These are phyloP conservation scores for Conger conger DNA, from an alignment of 2,113 vertebrate genomes.

Conservation along the genomic window DNA sequence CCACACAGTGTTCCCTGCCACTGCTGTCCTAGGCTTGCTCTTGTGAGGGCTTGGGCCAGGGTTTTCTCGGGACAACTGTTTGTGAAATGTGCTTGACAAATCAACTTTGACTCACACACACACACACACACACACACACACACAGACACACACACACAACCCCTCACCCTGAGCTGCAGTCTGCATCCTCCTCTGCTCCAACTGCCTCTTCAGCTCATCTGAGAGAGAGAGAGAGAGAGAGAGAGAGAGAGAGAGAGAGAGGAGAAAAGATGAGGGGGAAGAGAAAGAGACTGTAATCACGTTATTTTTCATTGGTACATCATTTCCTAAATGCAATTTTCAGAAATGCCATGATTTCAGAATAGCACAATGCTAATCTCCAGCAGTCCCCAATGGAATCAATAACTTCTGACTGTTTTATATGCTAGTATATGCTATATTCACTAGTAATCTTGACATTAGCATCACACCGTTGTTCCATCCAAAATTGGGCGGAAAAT, in stretches of 20 bases:
- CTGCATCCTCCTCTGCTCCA: conserved; percentile 78
- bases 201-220: conserved; percentile 83
- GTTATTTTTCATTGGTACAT: neutral
- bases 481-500: neutral
- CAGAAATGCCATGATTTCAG: neutral
- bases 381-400: neutral
- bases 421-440: too few relatives aligned
- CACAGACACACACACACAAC: too few relatives aligned
- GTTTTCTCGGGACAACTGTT: too few relatives aligned
- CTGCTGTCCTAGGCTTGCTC: too few relatives aligned
- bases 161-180: conserved; percentile 81
- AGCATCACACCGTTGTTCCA: too few relatives aligned
- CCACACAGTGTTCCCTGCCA: too few relatives aligned
- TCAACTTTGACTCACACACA: too few relatives aligned
- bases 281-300: neutral
- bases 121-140: too few relatives aligned
- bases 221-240: conserved; percentile 48
- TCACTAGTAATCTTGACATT: too few relatives aligned
- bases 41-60: too few relatives aligned
- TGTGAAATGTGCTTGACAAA: too few relatives aligned
- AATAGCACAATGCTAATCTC: neutral
- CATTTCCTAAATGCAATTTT: neutral
- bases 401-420: too few relatives aligned
- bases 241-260: neutral
- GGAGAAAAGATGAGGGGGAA: neutral